These are phyloP conservation scores for Girardinichthys multiradiatus DNA, from an alignment of 2,113 vertebrate genomes.

Conservation along the genomic window DNA sequence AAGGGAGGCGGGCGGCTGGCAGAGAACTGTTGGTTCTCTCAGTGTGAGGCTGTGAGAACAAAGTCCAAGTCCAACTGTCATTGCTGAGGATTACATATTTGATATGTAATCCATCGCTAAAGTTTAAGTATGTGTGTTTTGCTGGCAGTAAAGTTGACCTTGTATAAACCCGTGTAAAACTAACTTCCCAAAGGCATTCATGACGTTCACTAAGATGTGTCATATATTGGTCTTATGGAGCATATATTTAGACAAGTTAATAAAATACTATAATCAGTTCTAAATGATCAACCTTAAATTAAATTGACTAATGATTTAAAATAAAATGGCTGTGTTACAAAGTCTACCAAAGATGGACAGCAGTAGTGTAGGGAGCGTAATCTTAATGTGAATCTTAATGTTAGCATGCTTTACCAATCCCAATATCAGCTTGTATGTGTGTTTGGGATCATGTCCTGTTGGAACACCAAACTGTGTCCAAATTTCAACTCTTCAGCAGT, in stretches of 20 bases:
- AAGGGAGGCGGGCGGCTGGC: constrained; percentile 15
- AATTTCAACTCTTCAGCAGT: too few relatives aligned
- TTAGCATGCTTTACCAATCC: too few relatives aligned
- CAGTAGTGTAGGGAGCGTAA: too few relatives aligned
- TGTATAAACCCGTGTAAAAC: constrained; percentile 34
- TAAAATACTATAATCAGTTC: not conserved
- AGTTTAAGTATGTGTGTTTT: constrained; percentile 66
- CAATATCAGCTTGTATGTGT: too few relatives aligned
- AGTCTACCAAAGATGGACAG: too few relatives aligned
- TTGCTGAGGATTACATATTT: constrained; percentile 56
- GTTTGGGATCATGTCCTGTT: too few relatives aligned
- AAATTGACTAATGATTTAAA: too few relatives aligned
- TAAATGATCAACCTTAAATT: not conserved
- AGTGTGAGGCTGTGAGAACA: constrained; percentile 57
- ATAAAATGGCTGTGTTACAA: too few relatives aligned
- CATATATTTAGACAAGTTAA: not conserved
- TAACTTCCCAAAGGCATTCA: constrained; percentile 43
- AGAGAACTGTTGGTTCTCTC: constrained; percentile 61
- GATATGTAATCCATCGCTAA: constrained; percentile 48
- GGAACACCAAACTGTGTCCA: too few relatives aligned
- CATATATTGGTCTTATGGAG: not conserved
- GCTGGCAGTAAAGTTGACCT: constrained; percentile 49
- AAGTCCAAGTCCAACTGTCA: constrained; percentile 38
- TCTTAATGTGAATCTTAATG: too few relatives aligned
- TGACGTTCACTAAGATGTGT: not conserved